A percentile compares a stretch with the other conserved stretches of the same genome.
phyloP scores from a whole-genome alignment of 2,113 vertebrate genomes.

The Marmota flaviventris region DNA sequence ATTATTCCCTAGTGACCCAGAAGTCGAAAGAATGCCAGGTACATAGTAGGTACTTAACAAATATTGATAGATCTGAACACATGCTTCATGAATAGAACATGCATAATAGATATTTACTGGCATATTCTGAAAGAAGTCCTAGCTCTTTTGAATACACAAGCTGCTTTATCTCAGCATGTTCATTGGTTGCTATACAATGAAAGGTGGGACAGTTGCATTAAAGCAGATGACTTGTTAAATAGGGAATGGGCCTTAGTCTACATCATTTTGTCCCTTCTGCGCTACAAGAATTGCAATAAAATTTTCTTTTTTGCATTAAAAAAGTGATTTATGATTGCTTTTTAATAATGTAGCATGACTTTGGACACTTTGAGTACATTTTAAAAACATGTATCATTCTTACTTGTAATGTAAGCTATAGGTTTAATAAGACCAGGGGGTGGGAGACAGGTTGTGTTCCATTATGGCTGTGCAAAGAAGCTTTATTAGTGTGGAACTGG shows the following conservation, averaged over 20 bases:
- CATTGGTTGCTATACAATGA: neutral
- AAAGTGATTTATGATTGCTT: neutral
- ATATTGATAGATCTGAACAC: neutral
- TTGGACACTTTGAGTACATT: neutral
- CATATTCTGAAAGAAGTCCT: conserved; percentile 13
- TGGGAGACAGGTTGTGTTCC: neutral
- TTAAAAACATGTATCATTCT: neutral
- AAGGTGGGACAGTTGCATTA: neutral
- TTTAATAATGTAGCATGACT: neutral
- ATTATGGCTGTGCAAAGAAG: neutral
- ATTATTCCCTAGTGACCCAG: neutral
- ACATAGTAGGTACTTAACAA: conserved; percentile 37
- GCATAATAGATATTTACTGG: neutral
- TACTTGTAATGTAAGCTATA: neutral
- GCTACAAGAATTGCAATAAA: neutral
- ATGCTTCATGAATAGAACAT: neutral
- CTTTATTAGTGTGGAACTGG: neutral
- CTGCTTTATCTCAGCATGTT: neutral
- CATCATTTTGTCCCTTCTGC: neutral
- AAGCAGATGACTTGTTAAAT: neutral
- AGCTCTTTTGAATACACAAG: neutral
- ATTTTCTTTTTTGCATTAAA: neutral
- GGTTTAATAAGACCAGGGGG: neutral
- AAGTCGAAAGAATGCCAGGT: neutral
- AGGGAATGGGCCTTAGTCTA: neutral